Evolutionary conservation across 2,113 vertebrate species (phyloP).

Genomic region (Phyllostomus hastatus): DNA sequence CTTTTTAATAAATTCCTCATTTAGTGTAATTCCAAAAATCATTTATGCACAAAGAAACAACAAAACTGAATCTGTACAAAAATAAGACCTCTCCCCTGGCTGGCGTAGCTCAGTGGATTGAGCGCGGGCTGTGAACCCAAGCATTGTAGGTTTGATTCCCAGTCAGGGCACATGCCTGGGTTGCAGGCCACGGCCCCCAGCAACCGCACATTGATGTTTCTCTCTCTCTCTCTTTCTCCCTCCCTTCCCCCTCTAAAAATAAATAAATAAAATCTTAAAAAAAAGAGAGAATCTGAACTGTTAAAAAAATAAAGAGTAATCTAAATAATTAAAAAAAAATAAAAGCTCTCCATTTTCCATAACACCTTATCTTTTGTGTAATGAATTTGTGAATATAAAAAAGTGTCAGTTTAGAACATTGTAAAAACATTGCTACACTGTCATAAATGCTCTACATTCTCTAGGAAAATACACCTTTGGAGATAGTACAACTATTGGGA

Average conservation of each 20-base stretch:
- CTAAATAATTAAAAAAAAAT: background rate
- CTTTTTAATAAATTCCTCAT: background rate
- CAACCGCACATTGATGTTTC: too few species aligned
- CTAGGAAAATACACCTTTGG: constrained; percentile 56
- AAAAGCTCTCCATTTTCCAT: constrained; percentile 17
- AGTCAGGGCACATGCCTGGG: too few species aligned
- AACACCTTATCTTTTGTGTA: constrained; percentile 17
- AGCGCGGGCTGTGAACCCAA: too few species aligned
- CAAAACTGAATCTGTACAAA: constrained; percentile 43
- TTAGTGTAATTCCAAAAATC: constrained; percentile 30
- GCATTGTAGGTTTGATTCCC: too few species aligned
- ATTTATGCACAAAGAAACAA: background rate
- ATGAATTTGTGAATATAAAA: constrained; percentile 41
- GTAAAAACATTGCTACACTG: constrained; percentile 38
- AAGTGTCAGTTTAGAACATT: constrained; percentile 55
- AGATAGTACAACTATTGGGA: constrained; percentile 51
- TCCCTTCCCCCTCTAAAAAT: too few species aligned
- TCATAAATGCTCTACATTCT: background rate
- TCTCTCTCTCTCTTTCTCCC: too few species aligned
- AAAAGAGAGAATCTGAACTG: too few species aligned
- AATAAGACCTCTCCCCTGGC: constrained; percentile 27
- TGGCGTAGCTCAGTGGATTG: too few species aligned
- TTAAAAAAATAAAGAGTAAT: too few species aligned
- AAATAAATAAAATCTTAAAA: too few species aligned
- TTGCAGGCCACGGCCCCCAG: too few species aligned